Evolutionary conservation across 2,888 invertebrate species (phyloP), one percentile per base, ranked within the genome.

Genomic region (Aspidiotus destructor): DNA sequence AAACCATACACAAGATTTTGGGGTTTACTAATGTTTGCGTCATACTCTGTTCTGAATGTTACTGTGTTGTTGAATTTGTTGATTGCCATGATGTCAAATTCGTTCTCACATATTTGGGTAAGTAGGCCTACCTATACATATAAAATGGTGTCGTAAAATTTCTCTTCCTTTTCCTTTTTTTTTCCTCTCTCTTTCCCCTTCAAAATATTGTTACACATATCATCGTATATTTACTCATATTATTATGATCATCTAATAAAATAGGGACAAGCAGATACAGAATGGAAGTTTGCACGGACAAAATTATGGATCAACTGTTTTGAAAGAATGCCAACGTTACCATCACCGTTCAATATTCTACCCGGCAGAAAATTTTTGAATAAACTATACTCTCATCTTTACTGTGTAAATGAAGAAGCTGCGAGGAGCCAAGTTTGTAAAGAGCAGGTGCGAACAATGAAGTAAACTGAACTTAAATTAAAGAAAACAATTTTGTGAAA

Each of bases 41-140:
- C 91, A 0, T 97, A 96, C 80, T 90, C 91, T 72, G 92, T 91
- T 72, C 95, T 96, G 80, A 93, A 94, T 76, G 89, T 96, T 73
- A 92, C 96, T 75, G 95, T 96, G 13, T 80, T 96, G 54, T 80
- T 96, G 73, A 96, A 96, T 78, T 86, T 96, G 70, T 86, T 96
- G 72, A 96, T 96, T 75, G 96, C 96, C 73, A 97, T 96, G 96
- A 95, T 96, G 94, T 93, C 92, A 74, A 96, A 94, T 80, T 94
- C 94, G 1, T 96, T 92, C 76, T 88, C 93, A 61, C 86, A 88
- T 79, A 96, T 96, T 75, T 88, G 86, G 76, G 95, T 94, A 79
- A 85, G 86, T 79, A 8, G 3, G 68, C 69, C 65, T 54, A 54
- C 60, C 60, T 53, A 68, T 16, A 57, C 62, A 15, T 57, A 41